Conservation (phyloP, 35 echinoderm and acorn worm genomes). For the Apostichopus californicus region DNA sequence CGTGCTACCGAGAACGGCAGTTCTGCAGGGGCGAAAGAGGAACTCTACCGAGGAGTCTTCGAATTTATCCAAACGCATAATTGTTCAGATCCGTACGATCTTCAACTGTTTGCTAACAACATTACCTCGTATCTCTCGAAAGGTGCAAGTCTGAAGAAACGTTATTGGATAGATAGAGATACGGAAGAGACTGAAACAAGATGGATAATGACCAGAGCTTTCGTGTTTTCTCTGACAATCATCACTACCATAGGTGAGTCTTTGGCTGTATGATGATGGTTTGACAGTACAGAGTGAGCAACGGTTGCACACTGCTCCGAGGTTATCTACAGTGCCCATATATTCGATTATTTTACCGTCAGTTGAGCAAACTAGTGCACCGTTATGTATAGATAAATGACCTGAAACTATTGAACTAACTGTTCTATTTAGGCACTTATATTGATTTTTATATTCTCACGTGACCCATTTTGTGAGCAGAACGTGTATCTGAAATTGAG, state of each 20-base stretch:
- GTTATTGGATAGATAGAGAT: conserved; percentile 27
- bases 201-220: conserved; percentile 30
- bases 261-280: neutral
- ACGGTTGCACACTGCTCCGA: too few species aligned
- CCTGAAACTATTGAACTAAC: too few species aligned
- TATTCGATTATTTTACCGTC: too few species aligned
- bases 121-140: neutral
- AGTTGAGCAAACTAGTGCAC: too few species aligned
- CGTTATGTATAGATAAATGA: too few species aligned
- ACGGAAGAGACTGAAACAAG: conserved; percentile 2
- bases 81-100: neutral
- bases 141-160: neutral
- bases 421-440: too few species aligned
- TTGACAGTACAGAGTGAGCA: too few species aligned
- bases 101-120: neutral
- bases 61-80: neutral
- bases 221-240: conserved; percentile 23
- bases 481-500: too few species aligned
- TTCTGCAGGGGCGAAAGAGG: neutral
- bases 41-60: neutral
- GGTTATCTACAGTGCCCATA: too few species aligned
- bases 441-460: too few species aligned
- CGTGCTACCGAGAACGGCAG: conserved; percentile 5
- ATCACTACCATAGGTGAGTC: conserved; percentile 37
- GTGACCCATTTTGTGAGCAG: too few species aligned